These are phyloP conservation scores for Taurulus bubalis DNA, from an alignment of 2,113 vertebrate species.

Conservation along the genomic window DNA sequence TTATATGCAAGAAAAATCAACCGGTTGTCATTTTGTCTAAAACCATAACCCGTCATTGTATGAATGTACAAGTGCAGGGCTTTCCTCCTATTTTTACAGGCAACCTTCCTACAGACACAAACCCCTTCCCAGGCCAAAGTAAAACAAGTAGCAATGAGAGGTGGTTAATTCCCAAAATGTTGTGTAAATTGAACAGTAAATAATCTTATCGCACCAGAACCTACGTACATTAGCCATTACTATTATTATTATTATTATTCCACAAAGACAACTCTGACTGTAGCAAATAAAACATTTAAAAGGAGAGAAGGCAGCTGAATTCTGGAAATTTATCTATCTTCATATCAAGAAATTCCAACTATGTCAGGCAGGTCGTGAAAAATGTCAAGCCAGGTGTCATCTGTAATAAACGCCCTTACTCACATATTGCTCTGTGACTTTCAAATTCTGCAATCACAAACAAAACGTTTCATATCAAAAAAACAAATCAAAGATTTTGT, in stretches of 20 bases:
- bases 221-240: constrained; percentile 67
- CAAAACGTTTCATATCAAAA: constrained; percentile 42
- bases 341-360: constrained; percentile 34
- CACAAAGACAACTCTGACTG: constrained; percentile 55
- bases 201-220: constrained; percentile 74
- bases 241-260: constrained; percentile 72
- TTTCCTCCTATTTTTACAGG: constrained; percentile 15
- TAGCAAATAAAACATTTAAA: constrained; percentile 52
- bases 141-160: constrained; percentile 51
- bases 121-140: constrained; percentile 38
- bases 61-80: constrained; percentile 10
- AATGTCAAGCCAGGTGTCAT: constrained; percentile 45
- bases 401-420: constrained; percentile 33
- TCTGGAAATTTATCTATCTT: constrained; percentile 47
- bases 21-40: constrained; percentile 6
- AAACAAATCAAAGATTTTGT: constrained; percentile 42
- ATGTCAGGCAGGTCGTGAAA: constrained; percentile 47
- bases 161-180: constrained; percentile 64
- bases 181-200: constrained; percentile 61
- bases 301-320: constrained; percentile 59
- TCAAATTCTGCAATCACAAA: constrained; percentile 58
- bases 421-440: constrained; percentile 54
- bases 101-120: constrained; percentile 47
- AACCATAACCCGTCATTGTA: constrained; percentile 15
- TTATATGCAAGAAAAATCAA: constrained; percentile 34